These are phyloP conservation scores for Deilephila elpenor DNA, from an alignment of 2,888 invertebrate genomes.

Conservation along the genomic window DNA sequence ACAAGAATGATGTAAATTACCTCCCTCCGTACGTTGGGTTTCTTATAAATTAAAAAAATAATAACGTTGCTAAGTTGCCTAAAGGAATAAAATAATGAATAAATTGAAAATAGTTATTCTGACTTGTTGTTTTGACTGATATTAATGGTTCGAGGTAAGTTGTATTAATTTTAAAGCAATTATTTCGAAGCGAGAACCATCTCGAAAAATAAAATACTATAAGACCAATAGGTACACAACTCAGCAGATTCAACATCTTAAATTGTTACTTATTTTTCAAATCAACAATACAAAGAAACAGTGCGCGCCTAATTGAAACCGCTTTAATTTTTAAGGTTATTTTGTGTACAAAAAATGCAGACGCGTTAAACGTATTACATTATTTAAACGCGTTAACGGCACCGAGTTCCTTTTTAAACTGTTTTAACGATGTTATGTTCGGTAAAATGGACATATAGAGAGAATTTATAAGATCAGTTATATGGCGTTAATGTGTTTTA, in stretches of 20 bases:
- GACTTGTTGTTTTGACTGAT: conserved; percentile 48
- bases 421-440: conserved; percentile 1
- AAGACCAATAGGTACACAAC: background rate
- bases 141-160: conserved; percentile 44
- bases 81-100: conserved; percentile 48
- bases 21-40: no score
- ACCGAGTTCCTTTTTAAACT: conserved; percentile 11
- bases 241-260: conserved; percentile 1
- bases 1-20: background rate
- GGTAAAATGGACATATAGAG: conserved; percentile 24
- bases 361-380: conserved; percentile 33
- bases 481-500: conserved; percentile 48
- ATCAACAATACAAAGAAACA: conserved; percentile 6
- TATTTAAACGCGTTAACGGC: conserved; percentile 21
- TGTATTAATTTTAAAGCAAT: background rate
- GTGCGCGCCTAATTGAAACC: background rate
- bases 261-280: background rate
- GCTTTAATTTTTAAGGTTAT: background rate
- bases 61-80: conserved; percentile 37
- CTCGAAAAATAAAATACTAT: background rate
- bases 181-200: background rate
- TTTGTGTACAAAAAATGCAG: conserved; percentile 31
- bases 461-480: conserved; percentile 43
- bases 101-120: conserved; percentile 50
- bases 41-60: background rate